Evolutionary conservation across 1,140 invertebrate species (phyloP).

Genomic region (Caerostris darwini): DNA sequence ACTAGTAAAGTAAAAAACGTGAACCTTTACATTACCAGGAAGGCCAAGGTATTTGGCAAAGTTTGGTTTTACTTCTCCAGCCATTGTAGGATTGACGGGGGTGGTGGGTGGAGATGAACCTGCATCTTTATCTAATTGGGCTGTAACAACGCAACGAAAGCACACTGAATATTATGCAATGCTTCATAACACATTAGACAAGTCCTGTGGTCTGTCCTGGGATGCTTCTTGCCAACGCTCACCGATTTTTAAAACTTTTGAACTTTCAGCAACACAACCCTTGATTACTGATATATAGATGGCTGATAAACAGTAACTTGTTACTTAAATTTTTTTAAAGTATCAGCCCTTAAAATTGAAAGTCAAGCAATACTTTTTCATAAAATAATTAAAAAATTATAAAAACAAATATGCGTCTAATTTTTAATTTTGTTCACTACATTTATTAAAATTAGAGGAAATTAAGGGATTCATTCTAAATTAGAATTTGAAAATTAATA

Average conservation of each 20-base stretch:
- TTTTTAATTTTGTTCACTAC: no score
- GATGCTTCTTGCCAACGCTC: constrained; percentile 56
- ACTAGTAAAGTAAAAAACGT: constrained; percentile 35
- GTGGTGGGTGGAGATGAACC: constrained; percentile 80
- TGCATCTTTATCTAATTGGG: constrained; percentile 76
- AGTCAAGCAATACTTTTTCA: neutral
- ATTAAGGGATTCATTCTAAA: no score
- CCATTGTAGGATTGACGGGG: constrained; percentile 81
- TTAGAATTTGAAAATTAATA: no score
- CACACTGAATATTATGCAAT: constrained; percentile 46
- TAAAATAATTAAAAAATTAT: neutral
- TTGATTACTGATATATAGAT: neutral
- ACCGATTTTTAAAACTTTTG: neutral
- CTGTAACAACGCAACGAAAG: constrained; percentile 68
- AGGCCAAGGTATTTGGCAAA: constrained; percentile 87
- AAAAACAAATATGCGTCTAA: no score
- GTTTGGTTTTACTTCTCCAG: constrained; percentile 83
- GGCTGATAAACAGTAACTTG: neutral
- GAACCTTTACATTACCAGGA: constrained; percentile 78
- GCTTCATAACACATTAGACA: neutral
- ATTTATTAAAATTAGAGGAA: no score
- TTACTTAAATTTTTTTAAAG: neutral
- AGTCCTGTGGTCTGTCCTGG: constrained; percentile 61
- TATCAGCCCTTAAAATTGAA: neutral
- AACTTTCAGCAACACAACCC: neutral